phyloP scores from a whole-genome alignment of 2,113 vertebrate species.

The Brachypodius melanocephalos region DNA sequence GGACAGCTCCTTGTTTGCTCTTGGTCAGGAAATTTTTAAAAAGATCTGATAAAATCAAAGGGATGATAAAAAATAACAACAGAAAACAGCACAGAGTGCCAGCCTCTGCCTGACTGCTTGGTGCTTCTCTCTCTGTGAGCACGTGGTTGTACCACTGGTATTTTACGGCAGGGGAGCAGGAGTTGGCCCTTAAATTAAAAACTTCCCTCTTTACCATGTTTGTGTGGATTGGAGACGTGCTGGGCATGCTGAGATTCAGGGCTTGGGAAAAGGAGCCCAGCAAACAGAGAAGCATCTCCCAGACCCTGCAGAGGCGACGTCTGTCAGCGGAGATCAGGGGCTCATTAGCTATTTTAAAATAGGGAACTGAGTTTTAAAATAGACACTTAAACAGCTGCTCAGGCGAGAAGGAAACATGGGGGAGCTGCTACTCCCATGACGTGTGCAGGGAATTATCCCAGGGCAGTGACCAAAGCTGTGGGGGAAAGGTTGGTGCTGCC shows the following conservation, averaged over 20 bases:
- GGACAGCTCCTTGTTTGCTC: not conserved
- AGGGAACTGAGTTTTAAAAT: slow-evolving; percentile 52
- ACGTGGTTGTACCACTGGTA: not conserved
- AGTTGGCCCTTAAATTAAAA: not conserved
- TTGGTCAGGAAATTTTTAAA: not conserved
- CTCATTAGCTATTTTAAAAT: slow-evolving; percentile 39
- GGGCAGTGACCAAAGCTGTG: not conserved
- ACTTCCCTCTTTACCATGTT: not conserved
- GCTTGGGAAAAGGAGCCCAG: not conserved
- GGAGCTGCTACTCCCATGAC: not conserved
- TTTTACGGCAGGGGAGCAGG: not conserved
- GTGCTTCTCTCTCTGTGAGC: not conserved
- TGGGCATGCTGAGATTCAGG: not conserved
- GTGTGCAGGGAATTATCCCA: not conserved
- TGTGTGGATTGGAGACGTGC: not conserved
- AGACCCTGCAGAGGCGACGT: not conserved
- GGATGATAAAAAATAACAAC: not conserved
- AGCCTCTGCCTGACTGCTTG: not conserved
- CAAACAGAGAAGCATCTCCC: not conserved
- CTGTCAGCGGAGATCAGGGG: not conserved
- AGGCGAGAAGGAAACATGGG: not conserved
- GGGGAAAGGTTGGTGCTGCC: not conserved
- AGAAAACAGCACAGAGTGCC: not conserved
- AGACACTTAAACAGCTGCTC: slow-evolving; percentile 27
- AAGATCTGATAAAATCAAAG: not conserved